Conservation (phyloP, 2,113 vertebrate genomes). For the Struthidea cinerea region DNA sequence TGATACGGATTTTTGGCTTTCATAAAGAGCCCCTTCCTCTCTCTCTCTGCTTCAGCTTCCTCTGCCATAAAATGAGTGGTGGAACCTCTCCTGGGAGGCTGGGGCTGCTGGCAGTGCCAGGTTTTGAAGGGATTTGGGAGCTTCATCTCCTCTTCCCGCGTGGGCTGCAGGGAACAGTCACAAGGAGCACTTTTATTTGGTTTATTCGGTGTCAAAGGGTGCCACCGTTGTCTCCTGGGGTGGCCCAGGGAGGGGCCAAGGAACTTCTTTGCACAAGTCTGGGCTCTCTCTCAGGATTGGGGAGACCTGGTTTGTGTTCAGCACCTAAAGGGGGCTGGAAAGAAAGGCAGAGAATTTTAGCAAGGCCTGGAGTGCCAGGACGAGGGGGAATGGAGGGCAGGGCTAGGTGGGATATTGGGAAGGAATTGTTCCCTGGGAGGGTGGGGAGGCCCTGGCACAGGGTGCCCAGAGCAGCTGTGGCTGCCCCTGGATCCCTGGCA, state of each 20-base stretch:
- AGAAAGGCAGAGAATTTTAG: not conserved
- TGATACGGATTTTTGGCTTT: not conserved
- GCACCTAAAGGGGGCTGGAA: not conserved
- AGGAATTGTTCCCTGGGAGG: not conserved
- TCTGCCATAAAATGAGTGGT: not conserved
- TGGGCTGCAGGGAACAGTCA: not conserved
- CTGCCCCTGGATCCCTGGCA: not conserved
- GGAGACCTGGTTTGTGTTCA: not conserved
- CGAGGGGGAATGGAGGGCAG: not conserved
- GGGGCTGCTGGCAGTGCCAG: rapidly evolving
- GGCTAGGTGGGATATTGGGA: rapidly evolving
- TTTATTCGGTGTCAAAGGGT: not conserved
- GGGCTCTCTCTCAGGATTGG: not conserved
- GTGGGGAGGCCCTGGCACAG: not conserved
- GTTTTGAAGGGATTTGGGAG: not conserved
- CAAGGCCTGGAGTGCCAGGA: not conserved
- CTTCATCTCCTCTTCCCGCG: not conserved
- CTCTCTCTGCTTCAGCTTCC: not conserved
- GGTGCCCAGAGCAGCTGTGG: not conserved
- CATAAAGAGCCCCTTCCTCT: not conserved
- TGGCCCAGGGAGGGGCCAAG: not conserved
- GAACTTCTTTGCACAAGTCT: not conserved
- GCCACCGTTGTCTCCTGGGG: not conserved
- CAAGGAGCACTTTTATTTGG: not conserved
- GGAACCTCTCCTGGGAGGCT: not conserved